Base-by-base conservation (phyloP, 2,113 vertebrate genomes). In the Megaleporinus macrocephalus region DNA sequence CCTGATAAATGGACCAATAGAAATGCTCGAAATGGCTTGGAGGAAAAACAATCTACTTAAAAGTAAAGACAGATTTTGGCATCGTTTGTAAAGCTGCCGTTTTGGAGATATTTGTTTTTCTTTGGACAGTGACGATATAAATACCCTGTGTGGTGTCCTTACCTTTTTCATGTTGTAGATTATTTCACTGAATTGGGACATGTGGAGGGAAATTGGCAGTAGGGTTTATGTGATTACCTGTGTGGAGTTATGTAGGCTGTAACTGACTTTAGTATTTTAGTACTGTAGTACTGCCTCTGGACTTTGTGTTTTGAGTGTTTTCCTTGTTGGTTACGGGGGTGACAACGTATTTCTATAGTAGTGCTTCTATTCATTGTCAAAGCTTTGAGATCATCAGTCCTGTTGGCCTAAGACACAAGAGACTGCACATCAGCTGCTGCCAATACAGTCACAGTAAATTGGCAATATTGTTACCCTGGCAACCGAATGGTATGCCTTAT, bases 401-500 rank as follows among this genome's bases (percentile, higher is more conserved):
- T 15, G 27, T 12, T 75, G 22, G 15, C 24, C 24, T 24, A 76
- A 62, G 3, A 29, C 74, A 22, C 14, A 57, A 16, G 27, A 55
- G 27, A 18, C 22, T 24, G 49, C n/a, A 24, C 12, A 16, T 62
- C 22, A 44, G 55, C 73, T 11, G 3, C 65, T 79, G 49, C 33
- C 33, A 55, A 20, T 59, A 57, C 44, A 30, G 27, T 79, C 18
- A 30, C 6, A n/a, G 15, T 22, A 57, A 79, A 22, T 55, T 47
- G 27, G 26, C 66, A 44, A 2, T 70, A 57, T 57, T 33, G 70
- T 81, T 81, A 22, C 71, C 59, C 44, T 74, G 47, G 62, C 47
- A 81, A 75, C 79, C 10, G 61, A 57, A 68, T 66, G 51, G 72
- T 22, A 59, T 49, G 53, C 71, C 61, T 66, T 75, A 68, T 66